A percentile compares a stretch with the other conserved stretches of the same genome.
These are phyloP conservation scores for Pyrgus malvae DNA, from an alignment of 2,888 invertebrate genomes.

Conservation along the genomic window DNA sequence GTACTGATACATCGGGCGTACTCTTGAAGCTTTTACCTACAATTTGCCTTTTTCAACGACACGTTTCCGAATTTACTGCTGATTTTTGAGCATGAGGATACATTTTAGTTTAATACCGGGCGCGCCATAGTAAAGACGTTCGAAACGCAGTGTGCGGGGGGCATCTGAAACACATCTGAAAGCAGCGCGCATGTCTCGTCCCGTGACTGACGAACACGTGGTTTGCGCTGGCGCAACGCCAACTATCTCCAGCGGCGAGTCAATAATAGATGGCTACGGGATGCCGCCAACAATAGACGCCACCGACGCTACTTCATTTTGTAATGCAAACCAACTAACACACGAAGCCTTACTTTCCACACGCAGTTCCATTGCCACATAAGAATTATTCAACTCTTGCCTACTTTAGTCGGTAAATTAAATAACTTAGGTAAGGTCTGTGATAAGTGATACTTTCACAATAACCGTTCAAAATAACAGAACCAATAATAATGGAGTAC, in stretches of 20 bases:
- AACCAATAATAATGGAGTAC: too few relatives aligned
- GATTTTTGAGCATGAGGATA: background rate
- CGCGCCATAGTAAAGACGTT: background rate
- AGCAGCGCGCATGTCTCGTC: constrained; percentile 59
- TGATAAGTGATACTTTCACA: too few relatives aligned
- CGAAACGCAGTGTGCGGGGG: constrained; percentile 42
- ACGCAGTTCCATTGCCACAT: background rate
- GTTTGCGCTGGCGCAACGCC: constrained; percentile 73
- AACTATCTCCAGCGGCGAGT: constrained; percentile 80
- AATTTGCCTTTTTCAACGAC: background rate
- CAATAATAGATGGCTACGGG: constrained; percentile 80
- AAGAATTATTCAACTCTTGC: too few relatives aligned
- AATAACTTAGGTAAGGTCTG: too few relatives aligned
- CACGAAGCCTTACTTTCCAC: constrained; percentile 16
- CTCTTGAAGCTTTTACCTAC: background rate
- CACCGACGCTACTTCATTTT: constrained; percentile 35
- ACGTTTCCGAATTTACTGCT: background rate
- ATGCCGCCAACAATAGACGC: constrained; percentile 82
- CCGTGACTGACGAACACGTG: constrained; percentile 77
- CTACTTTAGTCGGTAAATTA: too few relatives aligned
- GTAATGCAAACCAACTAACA: constrained; percentile 13
- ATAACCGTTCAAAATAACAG: too few relatives aligned
- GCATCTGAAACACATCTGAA: constrained; percentile 47
- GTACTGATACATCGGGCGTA: background rate
- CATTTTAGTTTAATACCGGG: constrained; percentile 5